Conservation (phyloP, 2,113 vertebrate species). For the Hippocampus zosterae region DNA sequence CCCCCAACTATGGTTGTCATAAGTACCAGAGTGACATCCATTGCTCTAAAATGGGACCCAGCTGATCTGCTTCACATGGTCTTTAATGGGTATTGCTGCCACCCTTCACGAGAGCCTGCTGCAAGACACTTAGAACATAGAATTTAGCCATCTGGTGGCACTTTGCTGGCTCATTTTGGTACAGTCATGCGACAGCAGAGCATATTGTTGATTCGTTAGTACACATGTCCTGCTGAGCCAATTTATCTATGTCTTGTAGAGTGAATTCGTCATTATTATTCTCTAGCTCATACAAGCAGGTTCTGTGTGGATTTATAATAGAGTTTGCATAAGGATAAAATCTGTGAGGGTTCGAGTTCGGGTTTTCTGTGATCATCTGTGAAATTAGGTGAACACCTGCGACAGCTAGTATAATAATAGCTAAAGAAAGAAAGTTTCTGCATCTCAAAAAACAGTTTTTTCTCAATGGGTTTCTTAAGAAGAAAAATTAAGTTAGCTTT, state of each 20-base stretch:
- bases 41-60: slow-evolving; percentile 13
- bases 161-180: slow-evolving; percentile 27
- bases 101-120: slow-evolving; percentile 59
- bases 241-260: slow-evolving; percentile 12
- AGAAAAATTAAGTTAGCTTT: too few relatives aligned
- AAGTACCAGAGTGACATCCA: slow-evolving; percentile 22
- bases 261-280: slow-evolving; percentile 9
- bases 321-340: background rate
- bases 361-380: background rate
- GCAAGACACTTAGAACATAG: slow-evolving; percentile 49
- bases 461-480: too few relatives aligned
- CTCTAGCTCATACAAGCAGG: background rate
- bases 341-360: background rate
- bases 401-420: too few relatives aligned
- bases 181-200: slow-evolving; percentile 3
- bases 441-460: too few relatives aligned
- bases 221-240: background rate
- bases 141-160: slow-evolving; percentile 58
- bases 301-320: background rate
- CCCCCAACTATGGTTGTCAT: background rate
- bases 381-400: background rate
- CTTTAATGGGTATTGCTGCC: slow-evolving; percentile 51
- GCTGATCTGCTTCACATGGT: slow-evolving; percentile 52
- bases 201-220: slow-evolving; percentile 4
- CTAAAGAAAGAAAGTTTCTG: too few relatives aligned